These are phyloP conservation scores for Laupala kohalensis DNA, from an alignment of 1,140 invertebrate genomes.

Conservation along the genomic window DNA sequence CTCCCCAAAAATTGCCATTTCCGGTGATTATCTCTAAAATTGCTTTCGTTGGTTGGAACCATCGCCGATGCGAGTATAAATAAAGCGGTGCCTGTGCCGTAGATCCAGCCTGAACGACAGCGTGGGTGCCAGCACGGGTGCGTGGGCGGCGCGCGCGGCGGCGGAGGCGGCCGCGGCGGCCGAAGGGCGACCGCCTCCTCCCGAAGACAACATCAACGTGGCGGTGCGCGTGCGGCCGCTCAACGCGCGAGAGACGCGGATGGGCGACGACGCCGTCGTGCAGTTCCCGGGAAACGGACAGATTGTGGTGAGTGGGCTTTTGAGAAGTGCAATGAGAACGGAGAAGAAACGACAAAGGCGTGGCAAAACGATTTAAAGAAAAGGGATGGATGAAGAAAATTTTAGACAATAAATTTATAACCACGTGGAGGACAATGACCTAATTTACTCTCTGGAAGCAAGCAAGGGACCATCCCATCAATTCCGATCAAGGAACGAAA, in stretches of 20 bases:
- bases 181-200: not conserved
- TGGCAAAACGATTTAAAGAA: too few relatives aligned
- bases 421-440: too few relatives aligned
- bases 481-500: too few relatives aligned
- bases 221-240: conserved; percentile 47
- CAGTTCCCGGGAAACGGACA: conserved; percentile 69
- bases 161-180: not conserved
- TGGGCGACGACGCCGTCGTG: conserved; percentile 43
- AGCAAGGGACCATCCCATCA: too few relatives aligned
- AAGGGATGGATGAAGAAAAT: too few relatives aligned
- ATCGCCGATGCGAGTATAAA: not conserved
- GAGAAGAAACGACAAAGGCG: too few relatives aligned
- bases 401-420: too few relatives aligned
- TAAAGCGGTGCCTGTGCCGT: not conserved
- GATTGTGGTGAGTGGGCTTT: conserved; percentile 51
- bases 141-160: not conserved
- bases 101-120: not conserved
- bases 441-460: too few relatives aligned
- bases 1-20: too few relatives aligned
- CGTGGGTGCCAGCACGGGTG: not conserved
- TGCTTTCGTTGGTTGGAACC: too few relatives aligned
- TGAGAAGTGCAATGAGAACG: too few relatives aligned
- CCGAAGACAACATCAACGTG: conserved; percentile 10
- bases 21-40: too few relatives aligned
- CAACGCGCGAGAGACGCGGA: conserved; percentile 49